Conservation (phyloP, 1,140 invertebrate species). For the Leptinotarsa undecemlineata region DNA sequence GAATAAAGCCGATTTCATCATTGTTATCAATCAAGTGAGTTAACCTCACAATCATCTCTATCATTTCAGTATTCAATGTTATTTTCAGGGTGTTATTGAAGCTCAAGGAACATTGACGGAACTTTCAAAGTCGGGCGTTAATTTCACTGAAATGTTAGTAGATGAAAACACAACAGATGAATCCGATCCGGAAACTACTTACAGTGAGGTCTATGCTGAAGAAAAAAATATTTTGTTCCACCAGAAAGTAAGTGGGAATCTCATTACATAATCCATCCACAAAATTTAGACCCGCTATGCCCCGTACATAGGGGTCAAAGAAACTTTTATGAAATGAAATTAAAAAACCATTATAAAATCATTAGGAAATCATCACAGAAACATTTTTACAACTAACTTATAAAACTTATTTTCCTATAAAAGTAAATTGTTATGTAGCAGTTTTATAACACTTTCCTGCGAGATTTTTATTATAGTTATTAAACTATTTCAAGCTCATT, state of each 20-base stretch:
- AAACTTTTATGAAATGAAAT: too few species aligned
- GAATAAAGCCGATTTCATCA: slow-evolving; percentile 71
- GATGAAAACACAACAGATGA: slow-evolving; percentile 46
- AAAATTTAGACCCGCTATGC: too few species aligned
- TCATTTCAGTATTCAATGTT: not conserved
- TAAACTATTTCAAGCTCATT: too few species aligned
- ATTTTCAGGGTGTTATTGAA: slow-evolving; percentile 59
- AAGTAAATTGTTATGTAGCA: too few species aligned
- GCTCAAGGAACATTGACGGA: slow-evolving; percentile 63
- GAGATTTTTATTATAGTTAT: too few species aligned
- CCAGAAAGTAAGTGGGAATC: not conserved
- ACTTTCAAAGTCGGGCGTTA: slow-evolving; percentile 58
- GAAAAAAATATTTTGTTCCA: not conserved
- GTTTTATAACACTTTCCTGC: too few species aligned
- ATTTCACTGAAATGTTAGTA: slow-evolving; percentile 61
- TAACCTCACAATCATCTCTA: too few species aligned
- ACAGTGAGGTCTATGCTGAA: not conserved
- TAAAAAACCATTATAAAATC: too few species aligned
- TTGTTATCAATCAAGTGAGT: slow-evolving; percentile 75
- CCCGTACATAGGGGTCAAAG: too few species aligned
- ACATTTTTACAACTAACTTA: too few species aligned
- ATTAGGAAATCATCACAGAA: too few species aligned
- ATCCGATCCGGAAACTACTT: not conserved
- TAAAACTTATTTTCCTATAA: too few species aligned
- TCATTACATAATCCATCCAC: not conserved